phyloP scores from a whole-genome alignment of 2,113 vertebrate genomes.

The Ancistrus triradiatus region DNA sequence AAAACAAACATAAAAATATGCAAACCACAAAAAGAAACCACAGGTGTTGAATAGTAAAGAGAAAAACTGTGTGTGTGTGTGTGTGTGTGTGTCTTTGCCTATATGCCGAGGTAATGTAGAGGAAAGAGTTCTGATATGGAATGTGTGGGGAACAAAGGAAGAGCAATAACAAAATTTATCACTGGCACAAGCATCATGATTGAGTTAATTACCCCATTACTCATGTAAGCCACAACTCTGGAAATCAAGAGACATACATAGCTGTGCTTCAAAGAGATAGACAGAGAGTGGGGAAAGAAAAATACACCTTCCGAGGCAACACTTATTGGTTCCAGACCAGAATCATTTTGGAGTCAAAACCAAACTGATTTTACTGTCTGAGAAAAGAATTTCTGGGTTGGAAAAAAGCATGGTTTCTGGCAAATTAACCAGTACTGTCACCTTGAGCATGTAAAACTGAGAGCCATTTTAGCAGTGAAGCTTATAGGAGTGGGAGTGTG shows the following conservation, averaged over 20 bases:
- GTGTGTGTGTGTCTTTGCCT: not conserved
- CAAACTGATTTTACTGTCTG: not conserved
- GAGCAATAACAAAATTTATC: conserved; percentile 46
- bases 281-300: not conserved
- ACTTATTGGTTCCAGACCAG: no score
- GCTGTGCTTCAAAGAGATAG: conserved; percentile 17
- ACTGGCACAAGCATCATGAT: conserved; percentile 42
- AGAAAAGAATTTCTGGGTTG: no score
- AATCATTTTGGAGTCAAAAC: no score
- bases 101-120: conserved; percentile 41
- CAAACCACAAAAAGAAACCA: no score
- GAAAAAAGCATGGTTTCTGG: no score
- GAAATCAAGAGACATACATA: conserved; percentile 19
- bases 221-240: conserved; percentile 40
- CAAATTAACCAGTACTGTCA: no score
- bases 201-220: conserved; percentile 50
- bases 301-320: not conserved
- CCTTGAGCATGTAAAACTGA: no score
- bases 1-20: not conserved
- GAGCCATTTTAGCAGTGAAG: no score
- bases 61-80: not conserved
- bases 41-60: not conserved
- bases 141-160: conserved; percentile 34
- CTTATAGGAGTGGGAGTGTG: no score
- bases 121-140: conserved; percentile 43